Conservation (phyloP, 2,888 invertebrate genomes). For the Allacma fusca region DNA sequence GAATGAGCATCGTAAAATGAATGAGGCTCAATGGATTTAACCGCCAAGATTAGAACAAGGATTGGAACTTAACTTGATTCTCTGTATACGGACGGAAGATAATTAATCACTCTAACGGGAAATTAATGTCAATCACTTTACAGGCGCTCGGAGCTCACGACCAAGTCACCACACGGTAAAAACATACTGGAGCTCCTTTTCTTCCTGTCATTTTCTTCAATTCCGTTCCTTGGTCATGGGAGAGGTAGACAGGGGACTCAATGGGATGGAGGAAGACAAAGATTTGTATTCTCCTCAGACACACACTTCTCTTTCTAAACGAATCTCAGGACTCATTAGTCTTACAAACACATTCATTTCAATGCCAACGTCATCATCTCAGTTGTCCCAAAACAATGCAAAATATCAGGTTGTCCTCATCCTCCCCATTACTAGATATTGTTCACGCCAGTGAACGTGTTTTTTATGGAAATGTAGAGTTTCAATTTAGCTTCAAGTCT, state of each 20-base stretch:
- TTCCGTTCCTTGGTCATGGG: not conserved
- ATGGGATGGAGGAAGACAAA: not conserved
- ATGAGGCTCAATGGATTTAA: too few species aligned
- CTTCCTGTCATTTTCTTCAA: not conserved
- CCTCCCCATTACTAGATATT: too few species aligned
- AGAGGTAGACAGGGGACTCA: not conserved
- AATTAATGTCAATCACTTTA: conserved; percentile 49
- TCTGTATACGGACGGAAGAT: conserved; percentile 19
- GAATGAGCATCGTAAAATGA: too few species aligned
- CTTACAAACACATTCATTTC: conserved; percentile 26
- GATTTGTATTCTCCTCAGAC: not conserved
- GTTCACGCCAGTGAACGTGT: too few species aligned
- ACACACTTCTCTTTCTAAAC: not conserved
- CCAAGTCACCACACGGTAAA: not conserved
- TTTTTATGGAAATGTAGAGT: too few species aligned
- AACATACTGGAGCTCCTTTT: not conserved
- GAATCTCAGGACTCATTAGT: conserved; percentile 27
- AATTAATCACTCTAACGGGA: conserved; percentile 47
- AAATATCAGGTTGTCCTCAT: too few species aligned
- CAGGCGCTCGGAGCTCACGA: conserved; percentile 13
- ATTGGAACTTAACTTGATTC: conserved; percentile 24
- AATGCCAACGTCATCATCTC: conserved; percentile 22
- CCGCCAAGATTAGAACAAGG: too few species aligned
- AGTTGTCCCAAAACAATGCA: not conserved
- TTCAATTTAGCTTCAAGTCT: too few species aligned